Conservation (phyloP, 2,888 invertebrate species). For the Autographa gamma region DNA sequence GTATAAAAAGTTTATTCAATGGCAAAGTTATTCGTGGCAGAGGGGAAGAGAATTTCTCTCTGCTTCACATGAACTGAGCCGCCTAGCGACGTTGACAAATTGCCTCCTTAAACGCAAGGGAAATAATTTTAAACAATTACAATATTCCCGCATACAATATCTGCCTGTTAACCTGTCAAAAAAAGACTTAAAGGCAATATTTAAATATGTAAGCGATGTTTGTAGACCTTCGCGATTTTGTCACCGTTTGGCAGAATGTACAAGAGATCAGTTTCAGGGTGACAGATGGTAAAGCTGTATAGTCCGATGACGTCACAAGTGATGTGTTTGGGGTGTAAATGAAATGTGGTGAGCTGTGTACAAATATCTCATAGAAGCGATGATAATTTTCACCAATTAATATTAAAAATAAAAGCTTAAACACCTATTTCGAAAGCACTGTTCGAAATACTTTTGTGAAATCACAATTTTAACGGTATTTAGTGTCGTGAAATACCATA, state of each 20-base stretch:
- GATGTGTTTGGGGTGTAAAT: constrained; percentile 10
- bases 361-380: not conserved
- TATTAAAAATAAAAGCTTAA: not conserved
- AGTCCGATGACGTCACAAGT: constrained; percentile 4
- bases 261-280: constrained; percentile 19
- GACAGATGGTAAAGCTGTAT: constrained; percentile 10
- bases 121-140: constrained; percentile 74
- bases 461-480: not conserved
- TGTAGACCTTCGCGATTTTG: constrained; percentile 11
- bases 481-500: not conserved
- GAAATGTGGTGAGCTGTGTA: not conserved
- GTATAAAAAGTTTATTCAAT: constrained; percentile 48
- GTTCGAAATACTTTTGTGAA: not conserved
- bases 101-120: constrained; percentile 64
- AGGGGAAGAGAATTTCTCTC: constrained; percentile 28
- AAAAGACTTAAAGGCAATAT: constrained; percentile 16
- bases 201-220: not conserved
- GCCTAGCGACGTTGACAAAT: constrained; percentile 73
- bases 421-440: too few relatives aligned
- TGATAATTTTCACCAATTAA: constrained; percentile 5
- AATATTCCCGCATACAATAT: constrained; percentile 44
- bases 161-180: constrained; percentile 33
- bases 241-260: constrained; percentile 8
- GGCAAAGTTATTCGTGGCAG: constrained; percentile 34
- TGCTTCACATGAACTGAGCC: constrained; percentile 46